Evolutionary conservation across 2,888 invertebrate species (phyloP), one percentile per base, ranked within the genome.

Genomic region (Helleia helle): DNA sequence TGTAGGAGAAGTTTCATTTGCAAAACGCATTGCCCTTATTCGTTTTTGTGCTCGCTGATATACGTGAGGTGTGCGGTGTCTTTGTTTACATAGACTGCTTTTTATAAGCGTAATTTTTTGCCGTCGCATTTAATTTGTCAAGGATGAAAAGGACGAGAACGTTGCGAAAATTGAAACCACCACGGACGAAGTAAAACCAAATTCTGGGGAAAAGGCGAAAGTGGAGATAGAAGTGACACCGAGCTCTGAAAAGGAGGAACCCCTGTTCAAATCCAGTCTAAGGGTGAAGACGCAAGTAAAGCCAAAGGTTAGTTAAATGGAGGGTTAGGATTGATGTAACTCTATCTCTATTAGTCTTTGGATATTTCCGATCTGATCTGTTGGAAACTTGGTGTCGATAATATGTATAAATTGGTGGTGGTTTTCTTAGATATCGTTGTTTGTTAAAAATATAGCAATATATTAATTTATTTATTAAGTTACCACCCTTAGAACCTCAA

Each of bases 131-230:
- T 62, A 72, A 66, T 70, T 71, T 62, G 66, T 68, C 60, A 73
- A 81, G 63, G 77, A 71, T 58, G 72, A 56, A 47, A 69, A 63
- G 47, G 77, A 75, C 65, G 79, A 75, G 41, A 73, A 67, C 55
- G 76, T 79, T 50, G 84, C 84, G 47, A 76, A 79, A 71, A 77
- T 84, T 58, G 84, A 84, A 55, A 79, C 83, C 12, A 83, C 79
- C 4, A 79, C 83, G 36, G 81, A 80, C 46, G 83, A 83, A 65
- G 63, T 81, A 63, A 83, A 74, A 71, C 83, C 81, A 34, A 70
- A 62, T 56, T 62, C 65, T 44, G 68, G 62, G 47, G 72, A 70
- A 51, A 72, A 68, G 61, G 46, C 61, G 46, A 66, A 65, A 48
- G 44, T 40, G 37, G 72, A 69, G 51, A 56, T 62, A 24, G 72